Base-by-base conservation (phyloP, 2,797 vertebrate species). In the Acrossocheilus wenchowensis region DNA sequence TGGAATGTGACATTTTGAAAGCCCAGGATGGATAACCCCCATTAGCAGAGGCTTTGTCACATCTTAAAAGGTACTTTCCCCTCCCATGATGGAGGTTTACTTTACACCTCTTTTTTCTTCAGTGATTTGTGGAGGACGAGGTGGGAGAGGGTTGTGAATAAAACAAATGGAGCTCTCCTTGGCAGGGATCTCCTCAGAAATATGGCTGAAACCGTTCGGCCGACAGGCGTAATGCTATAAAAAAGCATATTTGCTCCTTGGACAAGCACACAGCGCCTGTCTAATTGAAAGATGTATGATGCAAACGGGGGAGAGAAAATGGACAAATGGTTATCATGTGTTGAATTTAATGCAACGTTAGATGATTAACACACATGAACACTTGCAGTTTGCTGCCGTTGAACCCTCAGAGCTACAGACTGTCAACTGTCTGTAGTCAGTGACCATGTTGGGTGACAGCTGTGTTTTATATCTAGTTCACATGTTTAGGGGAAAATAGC, bases 1-100 rank as follows among this genome's bases (percentile, higher is more conserved):
- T 84, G 87, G 83, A 89, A 93, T 94, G 94, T 95, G 96, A 96
- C 95, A 95, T 96, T 96, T 95, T 96, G 94, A 96, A 95, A 94
- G 95, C 94, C 92, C 90, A 93, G 91, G 93, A 96, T 95, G 94
- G 93, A 95, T 96, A 93, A 92, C 95, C 93, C 91, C 93, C 93
- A 95, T 95, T 96, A 96, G 94, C 90, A 78, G 81, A 91, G 91
- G 93, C 93, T 95, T 94, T 94, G 95, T 94, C 90, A 41, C 93
- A 93, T 94, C 94, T 95, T 95, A 94, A 96, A 96, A 95, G 95
- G 93, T 94, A 93, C 94, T 94, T 94, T 93, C 90, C 90, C 89
- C 73, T 88, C 87, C 75, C 86, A 54, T 89, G 92, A 94, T 92
- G 91, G 88, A 90, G 92, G 92, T 93, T 93, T 93, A 92, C 91